A percentile compares a stretch with the other conserved stretches of the same genome.
Evolutionary conservation across 2,888 invertebrate genomes (phyloP).

Genomic region (Labia minor): DNA sequence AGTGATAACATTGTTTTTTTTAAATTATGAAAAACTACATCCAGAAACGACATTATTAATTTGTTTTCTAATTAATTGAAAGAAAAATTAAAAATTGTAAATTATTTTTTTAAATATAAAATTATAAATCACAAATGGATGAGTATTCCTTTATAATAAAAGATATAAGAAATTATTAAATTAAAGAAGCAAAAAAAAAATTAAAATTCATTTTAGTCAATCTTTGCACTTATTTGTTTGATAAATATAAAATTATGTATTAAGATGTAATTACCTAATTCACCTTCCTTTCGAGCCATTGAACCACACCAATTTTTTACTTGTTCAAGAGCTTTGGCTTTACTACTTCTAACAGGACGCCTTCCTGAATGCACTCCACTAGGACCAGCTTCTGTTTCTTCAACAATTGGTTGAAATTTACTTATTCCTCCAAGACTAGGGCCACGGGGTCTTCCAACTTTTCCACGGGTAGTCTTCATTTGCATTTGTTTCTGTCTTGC

Average conservation of each 20-base stretch:
- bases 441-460: background rate
- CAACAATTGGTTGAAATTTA: background rate
- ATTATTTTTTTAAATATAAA: too few species aligned
- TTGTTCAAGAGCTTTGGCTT: conserved; percentile 68
- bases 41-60: too few species aligned
- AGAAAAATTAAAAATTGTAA: too few species aligned
- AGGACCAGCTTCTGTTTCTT: conserved; percentile 18
- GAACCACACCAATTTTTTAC: conserved; percentile 76
- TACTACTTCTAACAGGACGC: conserved; percentile 64
- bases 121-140: too few species aligned
- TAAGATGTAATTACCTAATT: conserved; percentile 30
- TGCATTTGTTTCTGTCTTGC: conserved; percentile 62
- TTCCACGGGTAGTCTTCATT: background rate
- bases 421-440: background rate
- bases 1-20: too few species aligned
- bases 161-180: background rate
- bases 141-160: background rate
- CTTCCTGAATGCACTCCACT: conserved; percentile 34
- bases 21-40: too few species aligned
- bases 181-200: too few species aligned
- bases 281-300: conserved; percentile 44
- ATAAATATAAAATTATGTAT: background rate
- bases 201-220: too few species aligned
- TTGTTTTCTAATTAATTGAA: too few species aligned
- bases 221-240: too few species aligned